Evolutionary conservation across 2,113 vertebrate species (phyloP).

Genomic region (Sminthopsis crassicaudata): DNA sequence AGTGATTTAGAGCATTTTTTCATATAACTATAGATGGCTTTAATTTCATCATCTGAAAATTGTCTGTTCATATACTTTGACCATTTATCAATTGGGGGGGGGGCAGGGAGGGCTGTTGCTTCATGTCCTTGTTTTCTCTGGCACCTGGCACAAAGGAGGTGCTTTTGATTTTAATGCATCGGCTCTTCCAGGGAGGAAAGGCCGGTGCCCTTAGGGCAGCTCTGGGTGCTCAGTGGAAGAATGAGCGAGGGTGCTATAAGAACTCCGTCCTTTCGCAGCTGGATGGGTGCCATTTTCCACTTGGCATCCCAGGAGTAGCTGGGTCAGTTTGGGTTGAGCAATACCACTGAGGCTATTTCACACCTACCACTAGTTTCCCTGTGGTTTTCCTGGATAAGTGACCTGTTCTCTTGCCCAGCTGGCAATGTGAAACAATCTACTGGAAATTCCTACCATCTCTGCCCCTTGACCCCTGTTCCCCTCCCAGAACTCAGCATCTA

Average conservation of each 20-base stretch:
- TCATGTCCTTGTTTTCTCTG: background rate
- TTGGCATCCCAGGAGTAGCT: background rate
- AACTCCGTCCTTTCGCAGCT: background rate
- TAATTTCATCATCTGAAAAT: too few species aligned
- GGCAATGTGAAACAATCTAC: background rate
- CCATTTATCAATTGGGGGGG: too few species aligned
- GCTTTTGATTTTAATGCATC: background rate
- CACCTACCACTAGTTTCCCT: background rate
- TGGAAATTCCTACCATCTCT: background rate
- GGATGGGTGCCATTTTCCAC: conserved; percentile 5
- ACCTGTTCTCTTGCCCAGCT: background rate
- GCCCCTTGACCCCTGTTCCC: background rate
- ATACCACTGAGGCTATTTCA: background rate
- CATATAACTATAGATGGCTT: too few species aligned
- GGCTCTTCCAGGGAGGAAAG: background rate
- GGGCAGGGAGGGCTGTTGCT: background rate
- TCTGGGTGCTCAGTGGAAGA: background rate
- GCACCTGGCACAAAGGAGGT: too few species aligned
- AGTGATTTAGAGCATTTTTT: too few species aligned
- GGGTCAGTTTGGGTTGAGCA: background rate
- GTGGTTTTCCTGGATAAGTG: background rate
- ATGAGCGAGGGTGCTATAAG: background rate
- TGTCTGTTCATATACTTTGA: too few species aligned
- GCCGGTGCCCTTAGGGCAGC: background rate
- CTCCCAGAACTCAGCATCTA: background rate